These are phyloP conservation scores for Cosmopolites sordidus DNA, from an alignment of 2,888 invertebrate genomes.

Conservation along the genomic window DNA sequence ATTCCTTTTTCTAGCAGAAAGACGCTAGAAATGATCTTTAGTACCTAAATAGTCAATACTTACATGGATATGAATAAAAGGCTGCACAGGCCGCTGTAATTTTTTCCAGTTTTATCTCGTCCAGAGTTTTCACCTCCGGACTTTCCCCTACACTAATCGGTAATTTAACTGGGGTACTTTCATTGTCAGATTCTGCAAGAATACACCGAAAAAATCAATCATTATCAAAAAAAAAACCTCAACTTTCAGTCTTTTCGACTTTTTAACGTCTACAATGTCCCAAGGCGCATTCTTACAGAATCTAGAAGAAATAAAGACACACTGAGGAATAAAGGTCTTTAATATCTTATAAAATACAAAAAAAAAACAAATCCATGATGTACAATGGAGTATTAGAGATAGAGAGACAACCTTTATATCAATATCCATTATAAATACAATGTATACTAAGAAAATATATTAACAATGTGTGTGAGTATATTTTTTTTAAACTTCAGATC, in stretches of 20 bases:
- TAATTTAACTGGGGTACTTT: slow-evolving; percentile 62
- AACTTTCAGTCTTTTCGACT: background rate
- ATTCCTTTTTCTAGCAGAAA: too few relatives aligned
- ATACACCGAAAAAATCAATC: slow-evolving; percentile 49
- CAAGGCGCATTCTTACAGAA: slow-evolving; percentile 32
- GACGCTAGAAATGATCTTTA: too few relatives aligned
- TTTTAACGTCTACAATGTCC: background rate
- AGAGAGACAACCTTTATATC: background rate
- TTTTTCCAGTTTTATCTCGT: slow-evolving; percentile 63
- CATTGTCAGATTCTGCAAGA: slow-evolving; percentile 76
- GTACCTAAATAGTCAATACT: too few relatives aligned
- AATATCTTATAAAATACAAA: background rate
- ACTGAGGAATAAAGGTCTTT: background rate
- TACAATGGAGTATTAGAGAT: background rate
- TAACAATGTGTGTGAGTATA: too few relatives aligned
- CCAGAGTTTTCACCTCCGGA: slow-evolving; percentile 59
- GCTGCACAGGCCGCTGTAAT: slow-evolving; percentile 70
- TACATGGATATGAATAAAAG: slow-evolving; percentile 62
- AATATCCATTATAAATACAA: too few relatives aligned
- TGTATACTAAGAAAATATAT: too few relatives aligned
- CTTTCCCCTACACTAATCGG: slow-evolving; percentile 53
- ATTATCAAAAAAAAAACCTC: background rate
- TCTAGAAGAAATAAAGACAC: background rate
- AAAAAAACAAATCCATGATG: background rate
- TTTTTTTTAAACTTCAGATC: too few relatives aligned